Evolutionary conservation across 2,888 invertebrate species (phyloP), one percentile per base, ranked within the genome.

Genomic region (Thysanoteuthis rhombus): DNA sequence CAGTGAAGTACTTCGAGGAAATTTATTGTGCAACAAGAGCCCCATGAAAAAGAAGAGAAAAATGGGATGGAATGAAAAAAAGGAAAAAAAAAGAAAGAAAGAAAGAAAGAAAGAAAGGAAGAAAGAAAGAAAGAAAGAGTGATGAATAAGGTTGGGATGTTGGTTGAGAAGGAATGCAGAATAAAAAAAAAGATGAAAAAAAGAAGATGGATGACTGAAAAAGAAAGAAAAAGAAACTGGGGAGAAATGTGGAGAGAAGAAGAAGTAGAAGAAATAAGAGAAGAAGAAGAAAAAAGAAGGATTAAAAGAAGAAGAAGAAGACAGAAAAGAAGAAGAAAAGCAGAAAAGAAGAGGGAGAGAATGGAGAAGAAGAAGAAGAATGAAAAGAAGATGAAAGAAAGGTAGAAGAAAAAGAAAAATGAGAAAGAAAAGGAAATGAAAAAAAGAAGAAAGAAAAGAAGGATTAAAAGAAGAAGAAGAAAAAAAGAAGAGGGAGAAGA

Each of bases 381-480:
- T 32, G 5, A 4, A 28, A 28, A 4, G 6, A 32, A n/a, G n/a
- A 75, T 12, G 32, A 32, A 58, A 0, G 10, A 32, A 32, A 32
- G 32, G 32, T 3, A 58, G 32, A 58, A 6, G 2, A 75, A 32
- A 8, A 75, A 16, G 8, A 2, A n/a, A 75, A 8, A n/a, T n/a
- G 0, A n/a, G 1, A n/a, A 32, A 1, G 6, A 75, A n/a, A 6
- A n/a, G 6, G 3, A n/a, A 0, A 32, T n/a, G 1, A n/a, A n/a
- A 0, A 75, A n/a, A 0, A 75, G 5, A 5, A n/a, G 1, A n/a
- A 32, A 8, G 2, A n/a, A 6, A 8, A 75, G 8, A 8, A 75
- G 8, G 12, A n/a, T 12, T 2, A 75, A 12, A n/a, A n/a, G 1
- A n/a, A 12, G 0, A 75, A 32, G 8, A 75, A 75, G 8, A n/a